Percentiles rank a stretch among this genome's conserved stretches.
Evolutionary conservation across 2,888 invertebrate species (phyloP).

Genomic region (Cepaea hortensis): DNA sequence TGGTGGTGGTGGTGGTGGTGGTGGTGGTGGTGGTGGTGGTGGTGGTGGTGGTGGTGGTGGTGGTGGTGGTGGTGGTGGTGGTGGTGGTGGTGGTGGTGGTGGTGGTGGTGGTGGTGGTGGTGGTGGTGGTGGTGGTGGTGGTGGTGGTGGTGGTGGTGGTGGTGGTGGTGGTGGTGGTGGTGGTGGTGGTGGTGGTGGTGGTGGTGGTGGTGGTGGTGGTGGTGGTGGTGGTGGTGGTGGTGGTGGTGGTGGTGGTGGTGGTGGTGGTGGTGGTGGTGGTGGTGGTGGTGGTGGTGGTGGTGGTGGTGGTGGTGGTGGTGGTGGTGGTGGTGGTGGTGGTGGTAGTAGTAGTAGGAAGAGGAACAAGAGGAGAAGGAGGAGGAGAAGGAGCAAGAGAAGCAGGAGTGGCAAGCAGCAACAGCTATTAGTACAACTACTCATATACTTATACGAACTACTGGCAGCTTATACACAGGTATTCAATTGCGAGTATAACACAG

Average conservation of each 20-base stretch:
- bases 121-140: background rate
- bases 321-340: background rate
- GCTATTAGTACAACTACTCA: too few relatives aligned
- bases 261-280: background rate
- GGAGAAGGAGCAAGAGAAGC: too few relatives aligned
- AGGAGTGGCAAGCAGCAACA: too few relatives aligned
- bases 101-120: too few relatives aligned
- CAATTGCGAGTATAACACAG: too few relatives aligned
- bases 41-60: background rate
- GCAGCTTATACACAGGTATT: too few relatives aligned
- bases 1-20: background rate
- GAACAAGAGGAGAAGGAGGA: too few relatives aligned
- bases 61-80: too few relatives aligned
- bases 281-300: background rate
- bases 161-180: slow-evolving; percentile 8
- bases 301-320: background rate
- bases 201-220: slow-evolving; percentile 12
- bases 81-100: too few relatives aligned
- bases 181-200: slow-evolving; percentile 6
- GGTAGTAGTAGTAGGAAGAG: too few relatives aligned
- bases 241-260: slow-evolving; percentile 6
- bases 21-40: too few relatives aligned
- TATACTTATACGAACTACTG: too few relatives aligned
- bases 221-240: slow-evolving; percentile 8
- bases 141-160: background rate